Evolutionary conservation across 2,797 vertebrate species (phyloP).

Genomic region (Glossophaga mutica): DNA sequence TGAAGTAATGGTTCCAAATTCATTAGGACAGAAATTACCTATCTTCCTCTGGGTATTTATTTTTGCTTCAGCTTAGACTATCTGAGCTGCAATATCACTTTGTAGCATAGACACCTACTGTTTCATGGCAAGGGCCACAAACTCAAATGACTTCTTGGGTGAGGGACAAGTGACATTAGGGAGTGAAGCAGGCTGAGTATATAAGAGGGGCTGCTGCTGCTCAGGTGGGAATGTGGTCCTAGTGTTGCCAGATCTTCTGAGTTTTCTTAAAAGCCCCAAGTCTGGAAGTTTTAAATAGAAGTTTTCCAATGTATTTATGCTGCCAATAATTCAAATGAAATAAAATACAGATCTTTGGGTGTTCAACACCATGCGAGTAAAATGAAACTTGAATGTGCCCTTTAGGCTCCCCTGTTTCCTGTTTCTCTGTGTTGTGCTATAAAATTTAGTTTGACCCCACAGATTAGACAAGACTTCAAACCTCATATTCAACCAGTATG

Average conservation of each 20-base stretch:
- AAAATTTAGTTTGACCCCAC: background rate
- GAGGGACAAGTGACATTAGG: too few relatives aligned
- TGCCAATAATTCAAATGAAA: background rate
- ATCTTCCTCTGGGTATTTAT: background rate
- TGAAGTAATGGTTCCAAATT: slow-evolving; percentile 1
- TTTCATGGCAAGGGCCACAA: background rate
- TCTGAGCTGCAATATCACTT: background rate
- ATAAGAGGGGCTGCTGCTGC: fast-evolving
- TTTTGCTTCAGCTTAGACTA: background rate
- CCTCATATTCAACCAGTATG: background rate
- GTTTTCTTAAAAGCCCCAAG: background rate
- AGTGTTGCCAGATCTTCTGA: background rate
- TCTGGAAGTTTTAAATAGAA: background rate
- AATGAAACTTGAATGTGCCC: background rate
- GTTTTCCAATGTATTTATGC: background rate
- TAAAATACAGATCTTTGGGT: background rate
- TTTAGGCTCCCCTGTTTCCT: background rate
- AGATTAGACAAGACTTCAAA: background rate
- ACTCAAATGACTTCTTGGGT: background rate
- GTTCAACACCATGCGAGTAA: background rate
- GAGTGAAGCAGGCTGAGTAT: background rate
- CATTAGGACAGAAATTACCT: background rate
- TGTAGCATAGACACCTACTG: background rate
- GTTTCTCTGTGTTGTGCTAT: background rate
- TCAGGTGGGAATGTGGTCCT: background rate